Evolutionary conservation across 2,888 invertebrate species (phyloP).

Genomic region (Erebia aethiops): DNA sequence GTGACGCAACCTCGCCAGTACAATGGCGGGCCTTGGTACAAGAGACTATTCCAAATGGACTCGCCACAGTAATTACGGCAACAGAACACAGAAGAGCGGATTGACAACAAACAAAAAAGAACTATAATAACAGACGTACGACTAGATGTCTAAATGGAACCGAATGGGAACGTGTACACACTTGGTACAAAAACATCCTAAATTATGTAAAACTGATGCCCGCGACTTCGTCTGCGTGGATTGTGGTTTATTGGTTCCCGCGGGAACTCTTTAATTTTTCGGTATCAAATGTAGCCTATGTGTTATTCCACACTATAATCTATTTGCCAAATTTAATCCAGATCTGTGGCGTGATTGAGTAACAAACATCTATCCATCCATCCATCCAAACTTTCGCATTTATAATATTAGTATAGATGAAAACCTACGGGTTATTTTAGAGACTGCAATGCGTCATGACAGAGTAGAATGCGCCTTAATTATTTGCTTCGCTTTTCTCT

Average conservation of each 20-base stretch:
- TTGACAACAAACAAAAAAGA: slow-evolving; percentile 54
- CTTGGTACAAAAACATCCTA: slow-evolving; percentile 43
- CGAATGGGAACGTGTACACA: slow-evolving; percentile 37
- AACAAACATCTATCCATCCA: too few relatives aligned
- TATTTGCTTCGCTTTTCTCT: slow-evolving; percentile 36
- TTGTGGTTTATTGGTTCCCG: too few relatives aligned
- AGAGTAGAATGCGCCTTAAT: slow-evolving; percentile 33
- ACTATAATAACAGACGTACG: slow-evolving; percentile 55
- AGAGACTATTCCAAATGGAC: slow-evolving; percentile 55
- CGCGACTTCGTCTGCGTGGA: too few relatives aligned
- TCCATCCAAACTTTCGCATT: too few relatives aligned
- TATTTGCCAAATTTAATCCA: too few relatives aligned
- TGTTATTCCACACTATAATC: too few relatives aligned
- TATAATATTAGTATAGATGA: slow-evolving; percentile 22
- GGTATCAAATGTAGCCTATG: too few relatives aligned
- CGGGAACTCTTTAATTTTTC: too few relatives aligned
- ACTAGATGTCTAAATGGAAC: slow-evolving; percentile 38
- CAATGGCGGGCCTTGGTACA: slow-evolving; percentile 64
- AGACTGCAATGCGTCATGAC: slow-evolving; percentile 38
- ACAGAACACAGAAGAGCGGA: slow-evolving; percentile 46
- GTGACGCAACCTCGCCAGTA: slow-evolving; percentile 61
- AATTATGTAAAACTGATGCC: slow-evolving; percentile 42
- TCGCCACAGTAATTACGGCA: slow-evolving; percentile 57
- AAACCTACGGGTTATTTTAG: slow-evolving; percentile 34
- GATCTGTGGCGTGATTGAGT: too few relatives aligned